These are phyloP conservation scores for Brachirus orientalis DNA, from an alignment of 2,113 vertebrate species.

Conservation along the genomic window DNA sequence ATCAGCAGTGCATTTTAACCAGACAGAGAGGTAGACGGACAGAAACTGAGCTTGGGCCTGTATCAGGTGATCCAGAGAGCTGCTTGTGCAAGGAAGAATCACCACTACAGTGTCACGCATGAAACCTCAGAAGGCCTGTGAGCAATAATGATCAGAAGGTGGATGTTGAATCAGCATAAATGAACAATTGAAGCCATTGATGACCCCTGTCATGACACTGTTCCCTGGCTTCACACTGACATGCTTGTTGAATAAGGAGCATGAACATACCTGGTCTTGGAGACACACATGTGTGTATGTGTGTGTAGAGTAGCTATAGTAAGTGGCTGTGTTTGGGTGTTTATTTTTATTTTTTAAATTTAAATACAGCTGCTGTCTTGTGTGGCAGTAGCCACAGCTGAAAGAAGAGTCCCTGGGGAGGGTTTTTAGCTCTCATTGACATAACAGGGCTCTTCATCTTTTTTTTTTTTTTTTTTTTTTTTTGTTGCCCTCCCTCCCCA, in stretches of 20 bases:
- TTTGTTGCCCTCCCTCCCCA: background rate
- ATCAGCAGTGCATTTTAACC: constrained; percentile 57
- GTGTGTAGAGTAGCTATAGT: background rate
- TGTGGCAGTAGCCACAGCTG: constrained; percentile 41
- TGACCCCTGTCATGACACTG: too few species aligned
- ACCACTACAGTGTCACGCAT: constrained; percentile 24
- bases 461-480: too few species aligned
- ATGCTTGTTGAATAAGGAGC: constrained; percentile 25
- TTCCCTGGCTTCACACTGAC: constrained; percentile 4
- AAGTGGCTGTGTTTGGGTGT: constrained; percentile 46
- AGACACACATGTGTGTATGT: constrained; percentile 7
- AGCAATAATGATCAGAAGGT: background rate
- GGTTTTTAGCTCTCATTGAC: constrained; percentile 28
- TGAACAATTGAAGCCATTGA: constrained; percentile 1
- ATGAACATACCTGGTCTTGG: constrained; percentile 24
- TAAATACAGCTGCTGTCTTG: constrained; percentile 15
- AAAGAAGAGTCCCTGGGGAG: constrained; percentile 36
- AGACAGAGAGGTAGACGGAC: constrained; percentile 33
- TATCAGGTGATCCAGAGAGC: constrained; percentile 22
- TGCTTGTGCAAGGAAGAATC: constrained; percentile 23
- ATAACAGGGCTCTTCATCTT: constrained; percentile 28
- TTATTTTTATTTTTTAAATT: constrained; percentile 39
- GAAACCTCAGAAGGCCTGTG: constrained; percentile 5
- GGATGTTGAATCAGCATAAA: constrained; percentile 13
- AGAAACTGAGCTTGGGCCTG: constrained; percentile 31